Evolutionary conservation across 2,888 invertebrate species (phyloP), one percentile per base, ranked within the genome.

Genomic region (Eilema sororculum): DNA sequence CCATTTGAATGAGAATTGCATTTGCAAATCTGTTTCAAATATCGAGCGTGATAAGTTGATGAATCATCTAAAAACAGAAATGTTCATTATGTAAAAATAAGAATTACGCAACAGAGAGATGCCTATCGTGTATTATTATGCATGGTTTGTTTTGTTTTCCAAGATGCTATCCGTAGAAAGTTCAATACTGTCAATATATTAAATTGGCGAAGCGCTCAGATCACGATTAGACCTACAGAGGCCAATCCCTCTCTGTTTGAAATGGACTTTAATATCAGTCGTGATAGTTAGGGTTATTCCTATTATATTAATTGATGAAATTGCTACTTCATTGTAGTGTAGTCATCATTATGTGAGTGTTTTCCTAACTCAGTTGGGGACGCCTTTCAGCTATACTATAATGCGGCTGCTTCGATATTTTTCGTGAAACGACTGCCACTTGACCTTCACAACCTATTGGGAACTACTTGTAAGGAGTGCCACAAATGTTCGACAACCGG

Each of bases 271-370:
- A 89, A 90, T 91, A 90, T 86, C 81, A 84, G 86, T 89, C 89
- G 85, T 88, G 89, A 89, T 86, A 87, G 84, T 83, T 78, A 73
- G 73, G 77, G 77, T 77, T 80, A 78, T 82, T 86, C 80, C 77
- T 71, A 77, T 77, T 81, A 87, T 89, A 90, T 90, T 91, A 90
- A 90, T 91, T 90, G 90, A 90, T 91, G 86, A 79, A 78, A 90
- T 90, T 87, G 83, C 74, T 76, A 20, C 9, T 78, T 82, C 72
- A 78, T 78, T 79, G 73, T 76, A 75, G 79, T 74, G 69, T 72
- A 69, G 70, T 71, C 3, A 12, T 37, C 10, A 37, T 37, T 37
- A 10, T 12, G 12, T 20, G 73, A 77, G 74, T 73, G 78, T 71
- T 72, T 68, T 75, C 73, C 68, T 12, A 10, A 37, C 12, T 10